Conservation (phyloP, 2,888 invertebrate species). For the Taenaris catops region DNA sequence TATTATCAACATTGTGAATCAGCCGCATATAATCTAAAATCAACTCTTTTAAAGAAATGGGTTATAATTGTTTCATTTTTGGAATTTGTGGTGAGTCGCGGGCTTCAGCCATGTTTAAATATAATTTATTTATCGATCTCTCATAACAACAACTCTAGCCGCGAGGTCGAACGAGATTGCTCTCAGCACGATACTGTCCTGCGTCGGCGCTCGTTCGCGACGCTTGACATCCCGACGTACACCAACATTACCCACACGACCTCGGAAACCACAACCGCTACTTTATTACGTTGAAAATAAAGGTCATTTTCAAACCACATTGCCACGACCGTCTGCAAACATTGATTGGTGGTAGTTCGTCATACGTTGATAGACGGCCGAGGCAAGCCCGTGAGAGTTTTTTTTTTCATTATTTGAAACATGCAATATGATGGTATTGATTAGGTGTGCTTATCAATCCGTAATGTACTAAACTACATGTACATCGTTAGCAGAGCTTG, state of each 20-base stretch:
- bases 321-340: slow-evolving; percentile 21
- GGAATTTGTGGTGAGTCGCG: too few species aligned
- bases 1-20: too few species aligned
- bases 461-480: slow-evolving; percentile 7
- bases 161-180: slow-evolving; percentile 70
- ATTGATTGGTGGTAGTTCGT: slow-evolving; percentile 34
- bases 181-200: slow-evolving; percentile 79
- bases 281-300: slow-evolving; percentile 23
- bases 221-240: slow-evolving; percentile 76
- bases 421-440: slow-evolving; percentile 73
- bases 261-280: too few species aligned
- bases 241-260: slow-evolving; percentile 29
- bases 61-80: too few species aligned
- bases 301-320: slow-evolving; percentile 25
- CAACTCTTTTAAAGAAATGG: too few species aligned
- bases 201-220: slow-evolving; percentile 76
- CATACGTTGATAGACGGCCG: slow-evolving; percentile 74
- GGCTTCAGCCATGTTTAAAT: too few species aligned
- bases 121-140: slow-evolving; percentile 7
- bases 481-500: slow-evolving; percentile 11
- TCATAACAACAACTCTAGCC: slow-evolving; percentile 39
- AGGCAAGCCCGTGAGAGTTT: slow-evolving; percentile 51
- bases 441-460: slow-evolving; percentile 46
- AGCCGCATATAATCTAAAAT: too few species aligned
- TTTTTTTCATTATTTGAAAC: slow-evolving; percentile 54